Conservation (phyloP, 2,113 vertebrate species). For the Numida meleagris region DNA sequence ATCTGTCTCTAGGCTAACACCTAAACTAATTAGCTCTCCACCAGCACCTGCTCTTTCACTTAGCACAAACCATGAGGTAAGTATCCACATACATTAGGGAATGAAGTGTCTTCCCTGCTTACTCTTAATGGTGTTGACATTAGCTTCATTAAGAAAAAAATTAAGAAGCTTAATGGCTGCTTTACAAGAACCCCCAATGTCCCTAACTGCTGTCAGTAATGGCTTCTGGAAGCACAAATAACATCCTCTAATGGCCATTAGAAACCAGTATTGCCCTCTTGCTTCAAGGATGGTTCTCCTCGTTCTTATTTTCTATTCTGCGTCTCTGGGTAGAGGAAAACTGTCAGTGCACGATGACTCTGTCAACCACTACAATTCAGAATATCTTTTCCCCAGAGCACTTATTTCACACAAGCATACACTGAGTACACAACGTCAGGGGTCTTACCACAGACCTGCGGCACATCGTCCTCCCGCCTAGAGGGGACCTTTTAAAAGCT, state of each 20-base stretch:
- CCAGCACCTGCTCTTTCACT: slow-evolving; percentile 55
- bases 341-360: neutral
- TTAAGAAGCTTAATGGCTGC: slow-evolving; percentile 24
- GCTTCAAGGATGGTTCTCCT: neutral
- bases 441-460: neutral
- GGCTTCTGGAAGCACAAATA: slow-evolving; percentile 12
- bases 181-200: slow-evolving; percentile 25
- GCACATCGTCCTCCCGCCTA: neutral
- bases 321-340: neutral
- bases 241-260: neutral
- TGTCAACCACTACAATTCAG: neutral
- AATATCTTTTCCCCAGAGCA: neutral
- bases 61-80: neutral
- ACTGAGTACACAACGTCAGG: fast-evolving
- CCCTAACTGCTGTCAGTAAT: slow-evolving; percentile 2
- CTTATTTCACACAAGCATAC: neutral
- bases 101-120: neutral
- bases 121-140: slow-evolving; percentile 16
- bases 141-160: slow-evolving; percentile 63
- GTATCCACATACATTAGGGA: neutral
- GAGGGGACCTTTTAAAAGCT: neutral
- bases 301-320: neutral
- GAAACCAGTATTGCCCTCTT: neutral
- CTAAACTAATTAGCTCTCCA: slow-evolving; percentile 23
- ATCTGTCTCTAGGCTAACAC: neutral